phyloP scores from a whole-genome alignment of 2,113 vertebrate genomes.

The Mystacornis crossleyi region DNA sequence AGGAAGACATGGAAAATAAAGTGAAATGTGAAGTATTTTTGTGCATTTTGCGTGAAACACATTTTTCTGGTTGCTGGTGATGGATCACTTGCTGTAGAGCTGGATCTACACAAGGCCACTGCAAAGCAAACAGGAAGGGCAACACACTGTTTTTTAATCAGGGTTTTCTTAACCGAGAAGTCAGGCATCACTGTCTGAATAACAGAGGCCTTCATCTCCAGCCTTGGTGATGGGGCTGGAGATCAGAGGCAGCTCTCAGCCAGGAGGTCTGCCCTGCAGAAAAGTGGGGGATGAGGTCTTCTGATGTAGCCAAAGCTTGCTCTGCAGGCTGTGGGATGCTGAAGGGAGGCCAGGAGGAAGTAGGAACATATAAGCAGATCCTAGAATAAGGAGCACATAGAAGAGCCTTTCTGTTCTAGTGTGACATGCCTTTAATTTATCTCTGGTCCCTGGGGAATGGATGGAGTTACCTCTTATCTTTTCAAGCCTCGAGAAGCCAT shows the following conservation, averaged over 20 bases:
- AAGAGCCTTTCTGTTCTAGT: not conserved
- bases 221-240: not conserved
- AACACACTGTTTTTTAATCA: not conserved
- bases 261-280: not conserved
- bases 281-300: not conserved
- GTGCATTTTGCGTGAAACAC: not conserved
- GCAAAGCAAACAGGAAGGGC: slow-evolving; percentile 40
- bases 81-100: not conserved
- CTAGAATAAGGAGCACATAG: not conserved
- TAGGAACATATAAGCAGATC: not conserved
- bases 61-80: not conserved
- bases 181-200: not conserved
- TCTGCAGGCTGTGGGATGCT: not conserved
- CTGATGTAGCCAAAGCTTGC: rapidly evolving
- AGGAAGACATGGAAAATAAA: not conserved
- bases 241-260: not conserved
- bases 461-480: not conserved
- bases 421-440: not conserved
- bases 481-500: not conserved
- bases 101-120: not conserved
- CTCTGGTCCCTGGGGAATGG: not conserved
- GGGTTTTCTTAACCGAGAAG: not conserved
- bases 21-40: not conserved
- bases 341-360: not conserved
- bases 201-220: not conserved